These are phyloP conservation scores for Sinhomidia bicolor DNA, from an alignment of 2,888 invertebrate genomes.

Conservation along the genomic window DNA sequence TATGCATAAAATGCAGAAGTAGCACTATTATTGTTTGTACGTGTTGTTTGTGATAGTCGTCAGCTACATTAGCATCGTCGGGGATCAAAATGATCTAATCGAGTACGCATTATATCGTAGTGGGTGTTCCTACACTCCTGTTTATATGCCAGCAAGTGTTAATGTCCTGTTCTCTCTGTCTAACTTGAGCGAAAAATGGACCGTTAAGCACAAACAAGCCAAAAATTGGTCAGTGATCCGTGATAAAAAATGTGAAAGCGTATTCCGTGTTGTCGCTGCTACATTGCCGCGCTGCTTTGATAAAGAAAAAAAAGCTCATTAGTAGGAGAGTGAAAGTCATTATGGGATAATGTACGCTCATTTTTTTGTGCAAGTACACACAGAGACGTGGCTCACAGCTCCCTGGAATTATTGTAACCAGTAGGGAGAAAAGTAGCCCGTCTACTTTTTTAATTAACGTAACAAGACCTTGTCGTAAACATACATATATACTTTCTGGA, in stretches of 20 bases:
- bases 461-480: neutral
- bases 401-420: neutral
- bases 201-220: conserved; percentile 27
- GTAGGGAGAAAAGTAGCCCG: neutral
- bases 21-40: conserved; percentile 21
- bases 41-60: conserved; percentile 40
- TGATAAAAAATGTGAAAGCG: conserved; percentile 33
- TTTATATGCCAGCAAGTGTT: neutral
- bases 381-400: neutral
- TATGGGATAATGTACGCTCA: conserved; percentile 21
- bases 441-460: conserved; percentile 34
- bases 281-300: neutral
- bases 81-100: conserved; percentile 19
- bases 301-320: conserved; percentile 27
- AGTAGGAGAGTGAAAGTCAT: conserved; percentile 38
- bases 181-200: neutral
- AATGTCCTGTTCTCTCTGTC: conserved; percentile 1
- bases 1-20: neutral
- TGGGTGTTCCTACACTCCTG: conserved; percentile 16
- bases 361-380: conserved; percentile 16
- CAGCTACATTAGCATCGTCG: neutral
- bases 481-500: neutral
- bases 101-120: neutral
- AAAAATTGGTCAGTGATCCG: conserved; percentile 49
- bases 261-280: neutral